Percentiles rank a stretch among this genome's conserved stretches.
Conservation (phyloP, 1,140 invertebrate genomes). For the Tetragnatha versicolor region DNA sequence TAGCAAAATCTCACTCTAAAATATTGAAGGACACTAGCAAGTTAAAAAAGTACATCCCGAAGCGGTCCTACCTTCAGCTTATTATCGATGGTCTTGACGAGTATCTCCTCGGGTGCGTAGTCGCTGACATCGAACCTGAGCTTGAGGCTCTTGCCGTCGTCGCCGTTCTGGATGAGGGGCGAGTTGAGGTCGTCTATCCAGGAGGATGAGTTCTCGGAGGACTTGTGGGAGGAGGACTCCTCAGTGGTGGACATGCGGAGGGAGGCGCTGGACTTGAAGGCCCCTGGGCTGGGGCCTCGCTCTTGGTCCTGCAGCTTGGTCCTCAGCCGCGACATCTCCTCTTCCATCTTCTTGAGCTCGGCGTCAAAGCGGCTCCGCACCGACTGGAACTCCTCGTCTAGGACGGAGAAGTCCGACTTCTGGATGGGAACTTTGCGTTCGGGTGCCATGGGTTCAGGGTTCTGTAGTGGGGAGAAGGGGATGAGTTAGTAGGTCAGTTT, state of each 20-base stretch:
- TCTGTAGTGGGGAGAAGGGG: too few relatives aligned
- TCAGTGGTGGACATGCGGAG: constrained; percentile 39
- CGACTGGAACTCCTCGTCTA: constrained; percentile 94
- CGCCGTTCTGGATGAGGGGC: constrained; percentile 82
- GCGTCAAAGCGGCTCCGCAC: constrained; percentile 94
- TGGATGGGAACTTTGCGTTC: constrained; percentile 77
- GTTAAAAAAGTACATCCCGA: too few relatives aligned
- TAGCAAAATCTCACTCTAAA: too few relatives aligned
- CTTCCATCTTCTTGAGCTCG: constrained; percentile 98
- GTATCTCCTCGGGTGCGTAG: constrained; percentile 93
- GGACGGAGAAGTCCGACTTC: constrained; percentile 91
- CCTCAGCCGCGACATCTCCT: constrained; percentile 95
- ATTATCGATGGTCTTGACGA: constrained; percentile 95
- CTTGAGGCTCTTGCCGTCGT: constrained; percentile 85
- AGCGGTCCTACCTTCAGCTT: constrained; percentile 90
- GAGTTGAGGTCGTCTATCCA: constrained; percentile 85
- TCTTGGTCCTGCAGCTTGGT: constrained; percentile 91
- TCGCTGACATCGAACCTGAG: constrained; percentile 93
- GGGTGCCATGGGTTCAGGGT: constrained; percentile 57
- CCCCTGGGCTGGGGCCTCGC: constrained; percentile 60
- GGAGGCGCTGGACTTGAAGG: constrained; percentile 31
- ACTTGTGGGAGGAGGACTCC: constrained; percentile 34
- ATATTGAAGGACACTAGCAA: too few relatives aligned
- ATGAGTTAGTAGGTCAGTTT: too few relatives aligned
- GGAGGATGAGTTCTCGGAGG: constrained; percentile 68